phyloP scores from a whole-genome alignment of 2,113 vertebrate genomes.

The Agapornis roseicollis region DNA sequence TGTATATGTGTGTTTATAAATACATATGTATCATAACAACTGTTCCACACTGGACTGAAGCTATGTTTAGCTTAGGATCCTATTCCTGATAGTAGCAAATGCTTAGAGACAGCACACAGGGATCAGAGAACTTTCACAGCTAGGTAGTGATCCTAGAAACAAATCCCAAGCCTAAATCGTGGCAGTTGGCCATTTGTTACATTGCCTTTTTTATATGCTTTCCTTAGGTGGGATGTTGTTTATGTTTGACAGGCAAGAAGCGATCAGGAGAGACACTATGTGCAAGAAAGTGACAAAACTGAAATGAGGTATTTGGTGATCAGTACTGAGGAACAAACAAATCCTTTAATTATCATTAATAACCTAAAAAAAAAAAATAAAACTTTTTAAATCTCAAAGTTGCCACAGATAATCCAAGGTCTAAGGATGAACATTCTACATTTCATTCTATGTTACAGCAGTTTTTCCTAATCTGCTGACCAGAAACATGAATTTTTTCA shows the following conservation, averaged over 20 bases:
- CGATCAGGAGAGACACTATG: neutral
- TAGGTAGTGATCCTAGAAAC: neutral
- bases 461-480: neutral
- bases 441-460: neutral
- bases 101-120: neutral
- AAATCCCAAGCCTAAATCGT: neutral
- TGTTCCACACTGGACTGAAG: neutral
- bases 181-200: neutral
- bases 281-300: neutral
- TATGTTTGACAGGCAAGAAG: neutral
- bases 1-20: neutral
- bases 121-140: neutral
- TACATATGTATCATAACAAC: neutral
- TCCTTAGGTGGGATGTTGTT: neutral
- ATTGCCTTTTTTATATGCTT: neutral
- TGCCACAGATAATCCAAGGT: neutral
- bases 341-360: neutral
- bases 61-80: neutral
- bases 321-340: neutral
- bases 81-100: neutral
- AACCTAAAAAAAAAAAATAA: too few species aligned
- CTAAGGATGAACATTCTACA: neutral
- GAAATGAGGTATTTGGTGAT: neutral
- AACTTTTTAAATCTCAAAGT: neutral
- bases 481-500: neutral